These are phyloP conservation scores for Polyommatus icarus DNA, from an alignment of 2,888 invertebrate genomes.

Conservation along the genomic window DNA sequence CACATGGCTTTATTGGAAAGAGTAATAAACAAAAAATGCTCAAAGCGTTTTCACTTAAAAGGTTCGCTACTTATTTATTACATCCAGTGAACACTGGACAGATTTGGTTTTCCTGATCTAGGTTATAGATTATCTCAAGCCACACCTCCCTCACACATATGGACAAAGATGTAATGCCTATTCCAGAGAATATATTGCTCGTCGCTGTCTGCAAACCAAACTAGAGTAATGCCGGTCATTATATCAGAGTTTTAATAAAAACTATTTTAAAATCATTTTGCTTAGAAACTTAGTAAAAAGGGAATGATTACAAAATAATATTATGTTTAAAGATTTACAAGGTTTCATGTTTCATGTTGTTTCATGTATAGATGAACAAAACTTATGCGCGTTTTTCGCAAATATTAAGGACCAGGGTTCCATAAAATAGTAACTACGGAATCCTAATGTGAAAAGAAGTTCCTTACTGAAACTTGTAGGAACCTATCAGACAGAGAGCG, in stretches of 20 bases:
- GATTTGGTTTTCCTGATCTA: neutral
- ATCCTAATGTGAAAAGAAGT: no score
- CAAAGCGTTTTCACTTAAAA: neutral
- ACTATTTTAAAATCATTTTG: neutral
- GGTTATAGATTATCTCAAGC: neutral
- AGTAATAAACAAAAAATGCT: neutral
- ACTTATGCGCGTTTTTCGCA: no score
- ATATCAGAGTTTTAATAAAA: neutral
- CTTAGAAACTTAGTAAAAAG: neutral
- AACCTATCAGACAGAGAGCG: no score
- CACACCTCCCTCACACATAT: slow-evolving; percentile 5
- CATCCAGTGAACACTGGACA: neutral
- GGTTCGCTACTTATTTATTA: neutral
- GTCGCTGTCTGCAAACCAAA: neutral
- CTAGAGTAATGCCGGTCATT: neutral
- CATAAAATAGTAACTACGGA: no score
- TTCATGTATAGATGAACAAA: no score
- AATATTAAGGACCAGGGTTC: no score
- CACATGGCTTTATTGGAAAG: no score
- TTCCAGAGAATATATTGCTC: neutral
- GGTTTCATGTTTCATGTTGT: no score
- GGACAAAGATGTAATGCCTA: slow-evolving; percentile 9
- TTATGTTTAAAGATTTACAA: no score
- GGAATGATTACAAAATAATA: neutral
- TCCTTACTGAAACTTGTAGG: no score